phyloP scores from a whole-genome alignment of 2,113 vertebrate genomes.

The Vicugna pacos region DNA sequence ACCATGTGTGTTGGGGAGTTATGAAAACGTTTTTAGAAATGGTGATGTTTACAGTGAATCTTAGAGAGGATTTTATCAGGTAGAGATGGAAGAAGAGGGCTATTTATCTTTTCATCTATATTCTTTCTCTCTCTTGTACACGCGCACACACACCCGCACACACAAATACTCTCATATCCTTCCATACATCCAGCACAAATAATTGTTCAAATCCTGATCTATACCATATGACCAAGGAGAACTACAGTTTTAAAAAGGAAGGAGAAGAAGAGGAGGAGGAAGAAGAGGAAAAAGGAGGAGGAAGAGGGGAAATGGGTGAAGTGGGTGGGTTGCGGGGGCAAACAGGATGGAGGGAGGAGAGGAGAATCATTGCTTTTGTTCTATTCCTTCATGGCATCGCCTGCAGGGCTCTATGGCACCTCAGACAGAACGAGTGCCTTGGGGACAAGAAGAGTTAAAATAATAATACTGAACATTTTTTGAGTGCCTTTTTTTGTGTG shows the following conservation, averaged over 20 bases:
- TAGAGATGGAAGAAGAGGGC: background rate
- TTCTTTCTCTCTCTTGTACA: background rate
- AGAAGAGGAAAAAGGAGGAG: background rate
- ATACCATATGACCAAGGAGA: background rate
- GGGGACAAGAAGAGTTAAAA: background rate
- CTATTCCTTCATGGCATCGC: background rate
- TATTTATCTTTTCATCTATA: background rate
- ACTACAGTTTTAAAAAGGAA: background rate
- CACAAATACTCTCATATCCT: background rate
- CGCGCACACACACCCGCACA: background rate
- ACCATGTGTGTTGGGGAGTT: background rate
- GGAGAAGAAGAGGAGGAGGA: background rate
- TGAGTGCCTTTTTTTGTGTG: background rate
- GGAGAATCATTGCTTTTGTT: background rate
- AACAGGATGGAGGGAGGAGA: background rate
- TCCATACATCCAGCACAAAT: background rate
- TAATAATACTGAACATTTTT: background rate
- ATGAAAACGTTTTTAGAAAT: conserved; percentile 21
- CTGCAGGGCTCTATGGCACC: background rate
- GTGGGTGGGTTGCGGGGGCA: background rate
- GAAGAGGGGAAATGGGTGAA: background rate
- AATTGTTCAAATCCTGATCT: background rate
- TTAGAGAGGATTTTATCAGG: conserved; percentile 26
- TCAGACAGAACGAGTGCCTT: background rate
- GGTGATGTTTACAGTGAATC: background rate